Evolutionary conservation across 2,113 vertebrate genomes (phyloP), one percentile per base, ranked within the genome.

Genomic region (Cairina moschata): DNA sequence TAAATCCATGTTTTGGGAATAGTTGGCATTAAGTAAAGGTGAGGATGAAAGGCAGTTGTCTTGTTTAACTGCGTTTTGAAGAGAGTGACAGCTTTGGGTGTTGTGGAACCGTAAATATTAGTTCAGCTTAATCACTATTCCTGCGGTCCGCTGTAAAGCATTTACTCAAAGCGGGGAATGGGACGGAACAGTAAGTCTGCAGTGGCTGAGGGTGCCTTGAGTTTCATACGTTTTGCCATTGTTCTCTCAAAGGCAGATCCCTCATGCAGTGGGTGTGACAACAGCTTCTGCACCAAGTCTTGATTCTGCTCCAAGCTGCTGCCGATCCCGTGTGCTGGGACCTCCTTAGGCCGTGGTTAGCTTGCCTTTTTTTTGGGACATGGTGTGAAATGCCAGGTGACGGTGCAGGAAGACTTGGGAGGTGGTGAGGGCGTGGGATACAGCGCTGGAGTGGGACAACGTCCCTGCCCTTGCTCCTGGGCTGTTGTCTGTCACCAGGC

Each of bases 211-310:
- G 31, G n/a, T 40, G 72, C 52, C 25, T 55, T 6, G 0, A 13
- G 68, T 16, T 40, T 20, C 4, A 0, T 8, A 32, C 11, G 60
- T 40, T 42, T 10, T 44, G 78, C 1, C 0, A 11, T 26, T 29
- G 29, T 44, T 26, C 50, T 36, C n/a, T 13, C 7, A 5, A 42
- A 67, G 75, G 55, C 66, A 28, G 52, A 21, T 40, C 44, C 22
- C 66, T 77, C 2, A 0, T 25, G 1, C 2, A 1, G 7, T 8
- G 50, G 32, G 25, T 28, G 38, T 22, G 71, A 31, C 20, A 65
- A 40, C 50, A 36, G 48, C 54, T 4, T 6, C 65, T 54, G 85
- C 55, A 11, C 56, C 7, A 38, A 9, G 16, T 5, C 71, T 6
- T 65, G 20, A 10, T 44, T 20, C 65, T 7, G 21, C 5, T 54